A percentile compares a stretch with the other conserved stretches of the same genome.
phyloP scores from a whole-genome alignment of 2,797 vertebrate species.

The Limosa lapponica region DNA sequence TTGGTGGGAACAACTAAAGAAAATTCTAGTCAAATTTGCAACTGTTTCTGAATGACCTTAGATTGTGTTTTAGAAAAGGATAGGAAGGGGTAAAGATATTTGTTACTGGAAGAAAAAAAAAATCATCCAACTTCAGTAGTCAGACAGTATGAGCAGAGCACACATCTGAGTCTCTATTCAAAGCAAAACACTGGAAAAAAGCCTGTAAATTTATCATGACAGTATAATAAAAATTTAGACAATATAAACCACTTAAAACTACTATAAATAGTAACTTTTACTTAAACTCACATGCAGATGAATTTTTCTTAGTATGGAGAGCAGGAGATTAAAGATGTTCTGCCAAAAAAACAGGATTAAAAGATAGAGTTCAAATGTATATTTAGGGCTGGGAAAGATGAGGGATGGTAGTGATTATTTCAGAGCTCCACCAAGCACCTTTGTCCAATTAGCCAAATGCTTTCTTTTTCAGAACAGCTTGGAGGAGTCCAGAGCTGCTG shows the following conservation, averaged over 20 bases:
- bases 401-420: conserved; percentile 59
- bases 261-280: conserved; percentile 51
- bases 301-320: background rate
- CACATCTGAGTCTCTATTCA: conserved; percentile 32
- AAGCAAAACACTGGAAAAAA: conserved; percentile 40
- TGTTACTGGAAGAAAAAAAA: background rate
- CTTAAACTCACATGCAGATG: conserved; percentile 16
- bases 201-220: conserved; percentile 49
- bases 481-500: conserved; percentile 10
- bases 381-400: conserved; percentile 18
- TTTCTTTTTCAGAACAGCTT: conserved; percentile 45
- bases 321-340: conserved; percentile 38
- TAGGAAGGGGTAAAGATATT: background rate
- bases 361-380: conserved; percentile 46
- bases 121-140: background rate
- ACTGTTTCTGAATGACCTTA: background rate
- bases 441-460: conserved; percentile 59
- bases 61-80: background rate
- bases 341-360: conserved; percentile 35
- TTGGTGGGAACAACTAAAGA: background rate
- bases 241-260: conserved; percentile 49
- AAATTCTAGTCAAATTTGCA: background rate
- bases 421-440: conserved; percentile 55
- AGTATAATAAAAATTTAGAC: conserved; percentile 61
- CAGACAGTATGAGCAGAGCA: background rate